Conservation (phyloP, 2,888 invertebrate genomes). For the Tetragonisca angustula region DNA sequence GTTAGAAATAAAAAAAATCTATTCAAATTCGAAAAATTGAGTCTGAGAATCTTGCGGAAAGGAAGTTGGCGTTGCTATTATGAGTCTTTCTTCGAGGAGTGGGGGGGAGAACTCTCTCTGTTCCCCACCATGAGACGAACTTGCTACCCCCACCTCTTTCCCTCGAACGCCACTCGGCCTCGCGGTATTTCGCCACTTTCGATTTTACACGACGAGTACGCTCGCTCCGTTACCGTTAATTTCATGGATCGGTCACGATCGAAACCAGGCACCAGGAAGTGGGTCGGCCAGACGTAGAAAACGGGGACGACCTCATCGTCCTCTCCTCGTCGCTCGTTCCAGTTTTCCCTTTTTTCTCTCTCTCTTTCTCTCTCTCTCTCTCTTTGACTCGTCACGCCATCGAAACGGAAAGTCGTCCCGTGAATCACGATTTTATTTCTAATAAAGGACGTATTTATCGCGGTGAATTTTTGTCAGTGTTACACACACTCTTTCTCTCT, state of each 20-base stretch:
- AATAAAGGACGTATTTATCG: too few species aligned
- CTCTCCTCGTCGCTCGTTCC: not conserved
- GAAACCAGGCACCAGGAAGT: conserved; percentile 64
- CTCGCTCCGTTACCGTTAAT: conserved; percentile 67
- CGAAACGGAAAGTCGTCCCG: conserved; percentile 23
- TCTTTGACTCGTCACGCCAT: not conserved
- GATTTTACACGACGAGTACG: conserved; percentile 69
- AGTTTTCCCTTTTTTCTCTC: not conserved
- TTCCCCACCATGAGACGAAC: conserved; percentile 42
- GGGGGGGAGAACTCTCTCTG: conserved; percentile 53
- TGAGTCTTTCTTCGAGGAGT: conserved; percentile 29
- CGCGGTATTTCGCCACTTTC: conserved; percentile 74
- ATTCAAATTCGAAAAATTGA: not conserved
- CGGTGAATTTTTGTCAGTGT: too few species aligned
- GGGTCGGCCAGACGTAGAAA: conserved; percentile 62
- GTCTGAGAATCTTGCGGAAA: not conserved
- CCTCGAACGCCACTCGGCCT: conserved; percentile 12
- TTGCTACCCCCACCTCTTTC: not conserved
- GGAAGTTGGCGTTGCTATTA: conserved; percentile 18
- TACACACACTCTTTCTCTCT: too few species aligned
- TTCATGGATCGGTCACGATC: conserved; percentile 65
- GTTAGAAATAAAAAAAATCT: not conserved
- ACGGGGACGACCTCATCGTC: conserved; percentile 50
- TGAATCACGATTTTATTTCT: not conserved
- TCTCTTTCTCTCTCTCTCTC: too few species aligned